These are phyloP conservation scores for Sapayoa aenigma DNA, from an alignment of 2,113 vertebrate genomes.

Conservation along the genomic window DNA sequence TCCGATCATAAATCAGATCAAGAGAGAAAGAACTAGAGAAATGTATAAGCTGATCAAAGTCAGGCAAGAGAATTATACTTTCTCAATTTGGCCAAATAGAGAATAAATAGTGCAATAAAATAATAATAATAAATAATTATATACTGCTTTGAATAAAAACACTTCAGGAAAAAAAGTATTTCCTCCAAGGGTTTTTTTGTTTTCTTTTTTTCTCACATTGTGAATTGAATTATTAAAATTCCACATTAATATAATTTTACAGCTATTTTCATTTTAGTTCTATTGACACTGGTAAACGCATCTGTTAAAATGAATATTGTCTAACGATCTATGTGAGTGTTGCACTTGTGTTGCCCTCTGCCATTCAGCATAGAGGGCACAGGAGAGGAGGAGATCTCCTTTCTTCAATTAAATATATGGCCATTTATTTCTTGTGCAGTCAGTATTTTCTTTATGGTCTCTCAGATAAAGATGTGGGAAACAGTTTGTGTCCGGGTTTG, in stretches of 20 bases:
- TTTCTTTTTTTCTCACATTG: background rate
- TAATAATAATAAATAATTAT: background rate
- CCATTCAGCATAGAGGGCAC: background rate
- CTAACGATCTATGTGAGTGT: background rate
- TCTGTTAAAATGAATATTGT: background rate
- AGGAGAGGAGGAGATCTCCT: background rate
- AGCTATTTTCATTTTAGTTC: background rate
- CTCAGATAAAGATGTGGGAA: conserved; percentile 29
- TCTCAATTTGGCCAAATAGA: background rate
- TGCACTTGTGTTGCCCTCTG: background rate
- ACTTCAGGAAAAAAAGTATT: background rate
- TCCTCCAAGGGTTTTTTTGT: background rate
- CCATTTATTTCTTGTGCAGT: background rate
- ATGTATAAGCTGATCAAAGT: background rate
- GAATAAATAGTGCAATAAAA: background rate
- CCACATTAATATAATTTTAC: background rate
- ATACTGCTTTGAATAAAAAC: background rate
- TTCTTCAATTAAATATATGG: background rate
- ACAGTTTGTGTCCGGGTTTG: conserved; percentile 29
- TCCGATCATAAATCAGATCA: background rate
- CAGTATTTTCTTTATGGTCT: background rate
- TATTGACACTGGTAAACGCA: background rate
- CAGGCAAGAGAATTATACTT: background rate
- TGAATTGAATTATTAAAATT: background rate
- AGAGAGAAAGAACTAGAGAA: background rate